Base-by-base conservation (phyloP, 1,140 invertebrate genomes). In the Tyrophagus putrescentiae region DNA sequence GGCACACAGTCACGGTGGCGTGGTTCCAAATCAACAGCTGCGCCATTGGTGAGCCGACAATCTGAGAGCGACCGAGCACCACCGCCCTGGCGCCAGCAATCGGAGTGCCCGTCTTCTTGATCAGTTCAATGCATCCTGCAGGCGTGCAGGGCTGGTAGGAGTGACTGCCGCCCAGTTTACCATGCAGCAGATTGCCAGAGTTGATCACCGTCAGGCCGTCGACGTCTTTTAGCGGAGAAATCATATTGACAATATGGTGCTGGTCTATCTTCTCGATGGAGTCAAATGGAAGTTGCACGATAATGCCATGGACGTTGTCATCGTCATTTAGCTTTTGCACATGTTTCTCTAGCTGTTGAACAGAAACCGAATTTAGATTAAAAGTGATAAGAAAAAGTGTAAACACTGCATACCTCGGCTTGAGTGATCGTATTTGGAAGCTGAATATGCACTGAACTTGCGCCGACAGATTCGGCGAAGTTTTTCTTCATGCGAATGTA, bases 401-500 rank as follows among this genome's bases (percentile, higher is more conserved):
- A 23, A 2, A 63, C 53, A 3, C 53, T 31, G 9, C 57, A 60
- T 71, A 90, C 86, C 75, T 97, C 85, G 42, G 72, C 66, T 76
- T 98, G 85, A 11, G 87, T 92, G 16, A 80, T 85, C 9, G 83
- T 80, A 9, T 79, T 79, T 0, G 89, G 83, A 61, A 98, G 74
- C 66, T 87, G 79, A 0, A 94, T 71, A 69, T 93, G 88, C 60
- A 81, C 76, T 0, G 85, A 85, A 21, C 78, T 70, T 33, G 97
- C 90, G 59, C 94, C 95, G 64, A 98, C 87, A 67, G 93, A 85
- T 29, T 74, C 78, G 0, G 93, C 92, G 6, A 88, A 85, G 72
- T 89, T 93, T 21, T 95, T 79, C 76, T 98, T 99, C 82, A 90
- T 92, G 39, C 86, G 76, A 70, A 98, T 98, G 72, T 98, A 99